Evolutionary conservation across 2,113 vertebrate species (phyloP).

Genomic region (Phalacrocorax aristotelis): DNA sequence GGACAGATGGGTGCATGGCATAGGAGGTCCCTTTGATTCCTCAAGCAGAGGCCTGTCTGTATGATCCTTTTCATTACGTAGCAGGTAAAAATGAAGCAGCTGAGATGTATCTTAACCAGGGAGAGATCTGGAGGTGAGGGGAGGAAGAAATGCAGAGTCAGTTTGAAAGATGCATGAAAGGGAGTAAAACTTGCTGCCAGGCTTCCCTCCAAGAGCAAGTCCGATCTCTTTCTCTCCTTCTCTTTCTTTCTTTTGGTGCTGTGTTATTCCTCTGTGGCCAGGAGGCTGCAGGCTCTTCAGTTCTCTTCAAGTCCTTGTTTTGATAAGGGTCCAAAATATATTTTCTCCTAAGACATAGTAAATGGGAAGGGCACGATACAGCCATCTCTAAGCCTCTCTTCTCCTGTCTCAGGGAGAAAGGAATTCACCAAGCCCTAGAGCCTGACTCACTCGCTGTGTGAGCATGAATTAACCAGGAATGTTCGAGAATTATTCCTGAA

Average conservation of each 20-base stretch:
- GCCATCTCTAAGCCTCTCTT: conserved; percentile 8
- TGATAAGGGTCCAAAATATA: not conserved
- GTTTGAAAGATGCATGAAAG: not conserved
- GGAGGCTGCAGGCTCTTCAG: not conserved
- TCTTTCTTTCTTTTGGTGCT: not conserved
- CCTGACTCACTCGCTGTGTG: conserved; percentile 47
- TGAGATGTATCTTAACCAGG: not conserved
- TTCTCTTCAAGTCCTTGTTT: not conserved
- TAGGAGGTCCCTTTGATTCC: not conserved
- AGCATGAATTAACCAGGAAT: conserved; percentile 77
- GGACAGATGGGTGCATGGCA: accelerated
- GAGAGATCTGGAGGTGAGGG: not conserved
- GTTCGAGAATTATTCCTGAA: conserved; percentile 73
- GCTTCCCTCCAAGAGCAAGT: not conserved
- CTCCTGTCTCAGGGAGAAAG: conserved; percentile 33
- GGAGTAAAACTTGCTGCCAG: not conserved
- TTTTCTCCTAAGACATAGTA: not conserved
- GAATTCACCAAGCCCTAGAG: conserved; percentile 47
- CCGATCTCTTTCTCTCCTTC: not conserved
- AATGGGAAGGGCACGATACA: not conserved
- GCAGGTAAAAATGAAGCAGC: not conserved
- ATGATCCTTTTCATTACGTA: not conserved
- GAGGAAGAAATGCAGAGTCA: not conserved
- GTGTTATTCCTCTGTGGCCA: not conserved
- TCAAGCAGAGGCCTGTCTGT: not conserved